These are phyloP conservation scores for Balearica regulorum DNA, from an alignment of 2,797 vertebrate species.

Conservation along the genomic window DNA sequence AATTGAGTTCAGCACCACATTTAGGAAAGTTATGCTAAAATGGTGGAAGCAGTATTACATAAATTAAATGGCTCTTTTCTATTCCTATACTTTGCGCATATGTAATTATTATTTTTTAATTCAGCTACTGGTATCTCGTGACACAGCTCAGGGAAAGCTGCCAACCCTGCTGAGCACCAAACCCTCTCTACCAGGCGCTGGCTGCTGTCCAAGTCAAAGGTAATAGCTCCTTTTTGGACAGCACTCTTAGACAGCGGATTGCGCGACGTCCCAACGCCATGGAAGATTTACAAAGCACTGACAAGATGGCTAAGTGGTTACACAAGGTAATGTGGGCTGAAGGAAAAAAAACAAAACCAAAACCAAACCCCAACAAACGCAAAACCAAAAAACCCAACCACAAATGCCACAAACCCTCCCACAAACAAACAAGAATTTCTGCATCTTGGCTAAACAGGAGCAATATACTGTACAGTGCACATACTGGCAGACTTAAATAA, in stretches of 20 bases:
- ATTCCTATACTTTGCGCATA: neutral
- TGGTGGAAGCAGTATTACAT: neutral
- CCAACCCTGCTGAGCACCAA: accelerated
- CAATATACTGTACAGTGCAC: neutral
- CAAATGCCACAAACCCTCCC: too few species aligned
- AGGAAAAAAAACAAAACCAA: neutral
- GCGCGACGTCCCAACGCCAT: accelerated
- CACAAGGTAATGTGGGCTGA: neutral
- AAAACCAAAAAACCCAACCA: neutral
- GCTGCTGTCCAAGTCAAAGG: neutral
- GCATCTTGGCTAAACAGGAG: neutral
- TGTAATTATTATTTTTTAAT: neutral
- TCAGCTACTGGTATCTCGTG: too few species aligned
- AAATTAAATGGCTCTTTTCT: neutral
- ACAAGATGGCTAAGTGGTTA: neutral
- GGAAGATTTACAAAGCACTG: neutral
- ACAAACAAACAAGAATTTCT: neutral
- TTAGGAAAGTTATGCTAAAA: neutral
- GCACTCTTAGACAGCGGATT: neutral
- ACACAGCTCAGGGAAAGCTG: neutral
- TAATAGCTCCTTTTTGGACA: neutral
- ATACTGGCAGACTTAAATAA: neutral
- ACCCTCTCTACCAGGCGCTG: neutral
- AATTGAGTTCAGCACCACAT: neutral
- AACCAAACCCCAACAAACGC: neutral